Conservation (phyloP, 2,797 vertebrate genomes). For the Peromyscus aztecus region DNA sequence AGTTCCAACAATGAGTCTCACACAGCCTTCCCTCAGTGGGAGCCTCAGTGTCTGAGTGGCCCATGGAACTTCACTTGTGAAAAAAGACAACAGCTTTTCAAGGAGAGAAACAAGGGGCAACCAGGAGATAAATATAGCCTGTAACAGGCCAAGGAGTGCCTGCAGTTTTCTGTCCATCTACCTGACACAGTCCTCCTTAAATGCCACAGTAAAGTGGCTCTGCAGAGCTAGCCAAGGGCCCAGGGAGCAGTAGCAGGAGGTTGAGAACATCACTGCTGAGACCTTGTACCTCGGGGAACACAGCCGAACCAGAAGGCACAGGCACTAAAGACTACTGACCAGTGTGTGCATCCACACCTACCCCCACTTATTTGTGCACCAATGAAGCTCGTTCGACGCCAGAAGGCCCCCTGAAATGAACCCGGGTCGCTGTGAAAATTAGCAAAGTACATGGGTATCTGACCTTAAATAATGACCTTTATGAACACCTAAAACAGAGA, state of each 20-base stretch:
- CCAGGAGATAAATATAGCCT: slow-evolving; percentile 41
- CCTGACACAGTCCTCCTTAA: slow-evolving; percentile 70
- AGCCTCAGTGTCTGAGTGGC: slow-evolving; percentile 44
- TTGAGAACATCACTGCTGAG: background rate
- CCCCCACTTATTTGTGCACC: background rate
- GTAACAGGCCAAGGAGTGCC: slow-evolving; percentile 9
- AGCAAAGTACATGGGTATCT: slow-evolving; percentile 51
- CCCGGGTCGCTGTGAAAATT: slow-evolving; percentile 69
- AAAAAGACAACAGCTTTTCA: slow-evolving; percentile 36
- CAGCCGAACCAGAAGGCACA: slow-evolving; percentile 70
- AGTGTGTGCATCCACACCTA: background rate
- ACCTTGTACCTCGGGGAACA: background rate
- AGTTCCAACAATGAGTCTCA: slow-evolving; percentile 63
- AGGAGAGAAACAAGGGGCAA: slow-evolving; percentile 26
- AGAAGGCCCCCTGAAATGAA: slow-evolving; percentile 70
- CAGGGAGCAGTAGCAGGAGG: background rate
- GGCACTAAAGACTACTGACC: slow-evolving; percentile 44
- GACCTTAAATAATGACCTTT: slow-evolving; percentile 36
- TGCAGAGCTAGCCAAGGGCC: background rate
- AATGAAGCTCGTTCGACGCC: slow-evolving; percentile 42
- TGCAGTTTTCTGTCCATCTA: slow-evolving; percentile 17
- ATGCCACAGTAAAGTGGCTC: slow-evolving; percentile 46
- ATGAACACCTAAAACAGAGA: background rate
- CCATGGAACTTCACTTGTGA: background rate
- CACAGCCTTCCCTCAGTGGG: background rate